These are phyloP conservation scores for Erebia ligea DNA, from an alignment of 2,888 invertebrate genomes.

Conservation along the genomic window DNA sequence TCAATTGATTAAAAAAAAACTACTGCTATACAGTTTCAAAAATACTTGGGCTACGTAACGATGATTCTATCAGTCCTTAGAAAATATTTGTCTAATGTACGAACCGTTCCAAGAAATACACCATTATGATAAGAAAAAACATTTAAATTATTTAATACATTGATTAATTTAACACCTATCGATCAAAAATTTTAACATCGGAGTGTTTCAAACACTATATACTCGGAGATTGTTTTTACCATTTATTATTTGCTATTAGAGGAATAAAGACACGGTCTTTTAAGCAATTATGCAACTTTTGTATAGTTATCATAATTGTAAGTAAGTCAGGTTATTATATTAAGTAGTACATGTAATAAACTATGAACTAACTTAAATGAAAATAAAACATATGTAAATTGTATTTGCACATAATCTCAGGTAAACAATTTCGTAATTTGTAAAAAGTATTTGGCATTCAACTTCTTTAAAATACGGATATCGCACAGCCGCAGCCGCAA, in stretches of 20 bases:
- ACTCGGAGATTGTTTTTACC: too few species aligned
- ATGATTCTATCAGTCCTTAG: background rate
- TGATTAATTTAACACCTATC: too few species aligned
- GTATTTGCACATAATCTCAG: constrained; percentile 43
- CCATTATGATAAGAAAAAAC: too few species aligned
- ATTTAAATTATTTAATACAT: too few species aligned
- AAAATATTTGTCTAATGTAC: background rate
- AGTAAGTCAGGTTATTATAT: background rate
- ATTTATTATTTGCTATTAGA: too few species aligned
- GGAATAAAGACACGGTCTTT: too few species aligned
- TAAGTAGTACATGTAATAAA: background rate
- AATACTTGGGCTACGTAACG: background rate
- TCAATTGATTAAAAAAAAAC: too few species aligned
- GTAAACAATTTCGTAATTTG: constrained; percentile 41
- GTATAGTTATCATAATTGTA: background rate
- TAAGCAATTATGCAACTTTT: background rate
- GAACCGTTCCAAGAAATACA: background rate
- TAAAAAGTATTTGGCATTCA: constrained; percentile 47
- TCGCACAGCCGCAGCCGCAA: background rate
- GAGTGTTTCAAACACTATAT: too few species aligned
- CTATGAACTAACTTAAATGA: background rate
- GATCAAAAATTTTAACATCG: too few species aligned
- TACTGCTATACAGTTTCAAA: background rate
- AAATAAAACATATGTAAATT: constrained; percentile 2
- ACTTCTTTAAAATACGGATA: constrained; percentile 13